Base-by-base conservation (phyloP, 2,797 vertebrate species). In the Antrozous pallidus region DNA sequence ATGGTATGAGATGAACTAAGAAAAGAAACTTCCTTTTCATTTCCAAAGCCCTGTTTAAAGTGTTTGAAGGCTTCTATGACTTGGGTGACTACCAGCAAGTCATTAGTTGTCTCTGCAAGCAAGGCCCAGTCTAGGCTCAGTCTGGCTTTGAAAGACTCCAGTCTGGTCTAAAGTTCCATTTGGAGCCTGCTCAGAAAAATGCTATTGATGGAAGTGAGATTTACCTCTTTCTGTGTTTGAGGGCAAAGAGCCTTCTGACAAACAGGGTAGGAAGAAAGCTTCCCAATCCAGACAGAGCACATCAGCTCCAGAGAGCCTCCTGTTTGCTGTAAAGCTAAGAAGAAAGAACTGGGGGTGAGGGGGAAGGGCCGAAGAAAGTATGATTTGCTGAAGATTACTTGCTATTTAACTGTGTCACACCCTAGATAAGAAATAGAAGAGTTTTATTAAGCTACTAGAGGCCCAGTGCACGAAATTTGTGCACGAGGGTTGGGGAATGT, bases 1-100 rank as follows among this genome's bases (percentile, higher is more conserved):
- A 95, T 97, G 96, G 96, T 71, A 95, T 38, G 92, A 71, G 82
- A 93, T 65, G 90, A 97, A 89, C 74, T 83, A 94, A 96, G 93
- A 93, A 89, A 91, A 96, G 87, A 95, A 96, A 95, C 81, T 86
- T 93, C 51, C 88, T 86, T 96, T 96, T 73, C 67, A 69, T 65
- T 91, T 95, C 85, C 82, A 82, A 96, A 84, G 70, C 65, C 77
- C 38, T 28, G 13, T 80, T 95, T 94, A 79, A 77, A 92, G 73
- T 88, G 92, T 81, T 58, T 88, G 80, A 69, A 47, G 94, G 78
- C 51, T 96, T 87, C 70, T 78, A 49, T 36, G 74, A 94, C 81
- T 94, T 96, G 97, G 96, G 94, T 54, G 73, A 36, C 70, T 71
- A 84, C 96, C 93, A 96, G 93, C 12, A 93, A 95, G 85, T 86